Evolutionary conservation across 2,113 vertebrate species (phyloP).

Genomic region (Trachemys scripta): DNA sequence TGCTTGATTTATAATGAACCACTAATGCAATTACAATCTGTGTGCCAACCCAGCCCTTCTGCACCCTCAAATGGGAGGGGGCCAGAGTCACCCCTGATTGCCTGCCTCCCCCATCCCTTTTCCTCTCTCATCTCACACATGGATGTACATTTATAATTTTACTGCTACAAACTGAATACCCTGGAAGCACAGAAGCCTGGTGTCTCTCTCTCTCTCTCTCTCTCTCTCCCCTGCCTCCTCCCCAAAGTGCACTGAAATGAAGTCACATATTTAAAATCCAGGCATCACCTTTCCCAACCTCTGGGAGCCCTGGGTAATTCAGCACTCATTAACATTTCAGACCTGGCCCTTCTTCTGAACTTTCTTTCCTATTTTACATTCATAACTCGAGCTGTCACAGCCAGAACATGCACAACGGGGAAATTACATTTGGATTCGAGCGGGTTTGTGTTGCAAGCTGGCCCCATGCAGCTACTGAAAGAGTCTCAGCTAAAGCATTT

Average conservation of each 20-base stretch:
- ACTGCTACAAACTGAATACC: background rate
- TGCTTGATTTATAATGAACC: background rate
- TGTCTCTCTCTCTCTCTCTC: background rate
- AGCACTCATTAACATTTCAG: conserved; percentile 53
- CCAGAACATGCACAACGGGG: conserved; percentile 58
- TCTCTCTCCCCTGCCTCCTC: background rate
- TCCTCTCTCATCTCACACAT: background rate
- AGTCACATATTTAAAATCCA: conserved; percentile 42
- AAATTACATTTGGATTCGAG: conserved; percentile 71
- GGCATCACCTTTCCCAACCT: conserved; percentile 21
- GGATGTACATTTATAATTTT: background rate
- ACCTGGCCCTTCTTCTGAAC: conserved; percentile 36
- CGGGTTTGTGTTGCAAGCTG: conserved; percentile 56
- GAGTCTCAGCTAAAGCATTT: conserved; percentile 65
- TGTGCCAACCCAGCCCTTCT: background rate
- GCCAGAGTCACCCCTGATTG: background rate
- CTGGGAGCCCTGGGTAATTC: conserved; percentile 42
- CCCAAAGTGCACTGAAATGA: background rate
- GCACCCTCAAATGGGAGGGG: background rate
- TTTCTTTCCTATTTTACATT: conserved; percentile 63
- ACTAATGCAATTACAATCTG: fast-evolving
- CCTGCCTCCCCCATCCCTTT: background rate
- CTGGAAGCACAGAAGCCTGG: background rate
- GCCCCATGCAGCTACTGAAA: conserved; percentile 71
- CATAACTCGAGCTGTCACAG: conserved; percentile 67